Percentiles rank a stretch among this genome's conserved stretches.
phyloP scores from a whole-genome alignment of 2,888 invertebrate species.

The Hirtodrosophila histrioides region DNA sequence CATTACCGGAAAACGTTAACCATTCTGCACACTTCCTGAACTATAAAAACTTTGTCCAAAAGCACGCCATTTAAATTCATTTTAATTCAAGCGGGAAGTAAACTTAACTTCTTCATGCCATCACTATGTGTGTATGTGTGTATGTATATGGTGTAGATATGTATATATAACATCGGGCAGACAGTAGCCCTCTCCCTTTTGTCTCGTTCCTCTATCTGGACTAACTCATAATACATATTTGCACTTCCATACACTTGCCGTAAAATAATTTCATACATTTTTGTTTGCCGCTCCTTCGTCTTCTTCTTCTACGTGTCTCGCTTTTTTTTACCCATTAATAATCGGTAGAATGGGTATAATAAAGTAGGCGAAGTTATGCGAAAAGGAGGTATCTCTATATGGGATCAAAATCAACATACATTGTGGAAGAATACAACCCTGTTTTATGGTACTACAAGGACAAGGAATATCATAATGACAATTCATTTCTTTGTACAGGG shows the following conservation, averaged over 20 bases:
- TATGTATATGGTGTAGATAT: neutral
- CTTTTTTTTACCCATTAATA: neutral
- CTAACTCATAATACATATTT: conserved; percentile 51
- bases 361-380: too few relatives aligned
- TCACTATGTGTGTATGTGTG: neutral
- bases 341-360: too few relatives aligned
- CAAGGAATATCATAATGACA: too few relatives aligned
- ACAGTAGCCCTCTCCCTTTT: conserved; percentile 15
- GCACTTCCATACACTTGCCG: conserved; percentile 52
- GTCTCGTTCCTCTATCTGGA: conserved; percentile 1
- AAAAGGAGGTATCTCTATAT: too few relatives aligned
- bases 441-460: too few relatives aligned
- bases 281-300: conserved; percentile 36
- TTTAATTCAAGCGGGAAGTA: conserved; percentile 65
- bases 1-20: conserved; percentile 22
- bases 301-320: conserved; percentile 2
- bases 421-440: too few relatives aligned
- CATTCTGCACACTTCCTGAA: conserved; percentile 37
- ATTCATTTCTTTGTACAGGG: too few relatives aligned
- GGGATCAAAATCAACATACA: too few relatives aligned
- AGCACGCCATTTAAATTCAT: conserved; percentile 73
- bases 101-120: conserved; percentile 26
- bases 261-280: conserved; percentile 67
- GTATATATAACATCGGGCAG: conserved; percentile 25
- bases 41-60: conserved; percentile 63